phyloP scores from a whole-genome alignment of 2,888 invertebrate species.

The Trisateles emortualis region DNA sequence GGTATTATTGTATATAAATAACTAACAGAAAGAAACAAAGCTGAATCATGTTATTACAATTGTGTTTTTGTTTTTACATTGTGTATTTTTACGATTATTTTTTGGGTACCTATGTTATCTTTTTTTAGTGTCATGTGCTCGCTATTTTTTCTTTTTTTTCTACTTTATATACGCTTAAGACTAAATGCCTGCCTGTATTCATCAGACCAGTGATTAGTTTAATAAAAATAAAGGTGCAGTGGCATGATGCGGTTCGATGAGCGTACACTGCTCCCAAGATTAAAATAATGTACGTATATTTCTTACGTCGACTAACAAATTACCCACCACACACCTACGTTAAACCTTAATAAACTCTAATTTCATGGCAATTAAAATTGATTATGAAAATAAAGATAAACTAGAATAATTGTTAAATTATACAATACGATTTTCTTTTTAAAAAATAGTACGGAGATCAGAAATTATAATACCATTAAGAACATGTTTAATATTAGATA shows the following conservation, averaged over 20 bases:
- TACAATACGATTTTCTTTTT: conserved; percentile 4
- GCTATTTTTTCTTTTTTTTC: no score
- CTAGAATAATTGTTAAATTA: conserved; percentile 11
- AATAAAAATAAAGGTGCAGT: conserved; percentile 13
- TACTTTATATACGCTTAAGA: no score
- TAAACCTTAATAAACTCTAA: conserved; percentile 11
- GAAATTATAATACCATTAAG: not conserved
- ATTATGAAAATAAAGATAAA: conserved; percentile 8
- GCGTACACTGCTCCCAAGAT: conserved; percentile 32
- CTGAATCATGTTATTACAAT: no score
- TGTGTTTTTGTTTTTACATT: no score
- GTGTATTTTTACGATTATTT: no score
- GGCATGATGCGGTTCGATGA: conserved; percentile 18
- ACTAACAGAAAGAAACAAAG: no score
- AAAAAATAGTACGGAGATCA: not conserved
- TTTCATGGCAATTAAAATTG: conserved; percentile 18
- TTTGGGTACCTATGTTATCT: no score
- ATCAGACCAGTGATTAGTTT: conserved; percentile 8
- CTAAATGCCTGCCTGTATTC: conserved; percentile 6
- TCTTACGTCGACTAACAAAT: conserved; percentile 13
- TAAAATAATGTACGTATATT: conserved; percentile 10
- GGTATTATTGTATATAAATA: no score
- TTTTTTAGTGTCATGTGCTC: no score
- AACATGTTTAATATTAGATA: no score
- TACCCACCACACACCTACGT: conserved; percentile 7